phyloP scores from a whole-genome alignment of 2,113 vertebrate species.

The Carassius auratus region DNA sequence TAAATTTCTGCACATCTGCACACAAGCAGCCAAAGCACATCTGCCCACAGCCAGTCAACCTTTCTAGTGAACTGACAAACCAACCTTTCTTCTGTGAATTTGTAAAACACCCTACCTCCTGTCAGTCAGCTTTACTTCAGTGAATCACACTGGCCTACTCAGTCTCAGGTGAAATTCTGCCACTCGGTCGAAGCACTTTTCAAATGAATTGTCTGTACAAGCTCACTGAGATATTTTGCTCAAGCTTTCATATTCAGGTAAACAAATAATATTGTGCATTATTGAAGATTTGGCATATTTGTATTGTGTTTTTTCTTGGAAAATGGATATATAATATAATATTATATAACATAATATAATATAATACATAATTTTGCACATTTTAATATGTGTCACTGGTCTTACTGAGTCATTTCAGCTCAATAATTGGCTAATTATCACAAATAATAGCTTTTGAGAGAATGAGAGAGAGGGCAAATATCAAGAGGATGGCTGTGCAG shows the following conservation, averaged over 20 bases:
- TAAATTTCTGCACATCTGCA: constrained; percentile 25
- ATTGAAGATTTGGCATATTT: not conserved
- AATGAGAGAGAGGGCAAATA: constrained; percentile 7
- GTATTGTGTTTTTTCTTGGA: not conserved
- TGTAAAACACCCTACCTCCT: not conserved
- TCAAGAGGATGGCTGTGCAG: not conserved
- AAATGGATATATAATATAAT: not conserved
- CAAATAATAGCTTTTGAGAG: not conserved
- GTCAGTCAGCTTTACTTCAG: not conserved
- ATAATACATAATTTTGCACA: not conserved
- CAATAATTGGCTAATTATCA: constrained; percentile 17
- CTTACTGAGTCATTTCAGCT: not conserved
- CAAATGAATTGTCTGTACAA: not conserved
- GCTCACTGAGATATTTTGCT: not conserved
- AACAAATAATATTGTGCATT: not conserved
- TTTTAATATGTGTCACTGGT: constrained; percentile 11
- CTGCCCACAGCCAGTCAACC: not conserved
- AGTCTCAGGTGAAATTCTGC: not conserved
- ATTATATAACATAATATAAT: not conserved
- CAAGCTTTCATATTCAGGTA: not conserved
- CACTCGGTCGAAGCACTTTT: not conserved
- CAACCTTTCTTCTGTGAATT: not conserved
- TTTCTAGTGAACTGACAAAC: not conserved
- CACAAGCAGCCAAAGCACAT: constrained; percentile 2
- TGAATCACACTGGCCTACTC: not conserved